Conservation (phyloP, 2,888 invertebrate genomes). For the Rapana venosa region DNA sequence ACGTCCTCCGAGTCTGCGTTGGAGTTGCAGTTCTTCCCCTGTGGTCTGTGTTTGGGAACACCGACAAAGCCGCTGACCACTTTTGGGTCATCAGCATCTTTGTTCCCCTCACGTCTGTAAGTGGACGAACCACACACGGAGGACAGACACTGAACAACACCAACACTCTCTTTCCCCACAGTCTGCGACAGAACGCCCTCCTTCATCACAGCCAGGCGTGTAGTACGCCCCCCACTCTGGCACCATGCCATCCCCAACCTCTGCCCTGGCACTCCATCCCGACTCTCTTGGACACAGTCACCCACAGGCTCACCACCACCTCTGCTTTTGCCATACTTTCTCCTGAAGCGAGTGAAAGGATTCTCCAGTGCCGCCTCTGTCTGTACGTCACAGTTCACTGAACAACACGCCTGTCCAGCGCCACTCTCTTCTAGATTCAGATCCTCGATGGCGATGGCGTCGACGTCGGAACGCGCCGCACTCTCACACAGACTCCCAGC, state of each 20-base stretch:
- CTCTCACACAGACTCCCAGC: neutral
- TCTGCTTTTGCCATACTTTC: too few relatives aligned
- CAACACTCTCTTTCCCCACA: neutral
- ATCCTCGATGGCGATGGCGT: neutral
- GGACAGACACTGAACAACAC: neutral
- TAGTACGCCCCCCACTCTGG: too few relatives aligned
- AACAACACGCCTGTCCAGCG: neutral
- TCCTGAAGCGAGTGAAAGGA: neutral
- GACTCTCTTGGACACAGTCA: too few relatives aligned
- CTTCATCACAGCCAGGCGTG: neutral
- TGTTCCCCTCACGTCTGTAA: neutral
- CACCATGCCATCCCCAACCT: too few relatives aligned
- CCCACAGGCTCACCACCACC: too few relatives aligned
- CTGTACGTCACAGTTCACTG: neutral
- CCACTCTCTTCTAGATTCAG: neutral
- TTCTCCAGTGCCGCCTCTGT: neutral
- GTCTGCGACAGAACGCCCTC: neutral
- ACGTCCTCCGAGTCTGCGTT: conserved; percentile 1
- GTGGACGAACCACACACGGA: neutral
- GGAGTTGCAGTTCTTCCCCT: neutral
- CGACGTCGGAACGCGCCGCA: neutral
- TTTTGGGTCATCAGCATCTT: neutral
- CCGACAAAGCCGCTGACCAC: neutral
- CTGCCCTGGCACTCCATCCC: too few relatives aligned
- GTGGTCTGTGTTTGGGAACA: neutral